Conservation (phyloP, 2,888 invertebrate genomes). For the Chrysodeixis includens region DNA sequence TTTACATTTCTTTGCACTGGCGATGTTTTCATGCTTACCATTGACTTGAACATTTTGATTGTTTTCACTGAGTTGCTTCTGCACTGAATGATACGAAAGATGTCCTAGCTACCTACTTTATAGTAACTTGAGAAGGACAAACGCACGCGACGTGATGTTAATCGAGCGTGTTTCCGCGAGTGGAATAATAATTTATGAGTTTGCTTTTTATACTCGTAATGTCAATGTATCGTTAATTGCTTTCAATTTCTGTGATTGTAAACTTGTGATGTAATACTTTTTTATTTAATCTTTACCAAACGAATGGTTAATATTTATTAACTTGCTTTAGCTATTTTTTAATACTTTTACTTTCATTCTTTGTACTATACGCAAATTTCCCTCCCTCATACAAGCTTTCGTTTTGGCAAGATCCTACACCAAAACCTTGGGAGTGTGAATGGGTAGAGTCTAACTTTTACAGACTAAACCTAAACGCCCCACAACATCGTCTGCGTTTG, state of each 20-base stretch:
- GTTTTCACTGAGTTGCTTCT: slow-evolving; percentile 60
- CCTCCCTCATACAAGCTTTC: no score
- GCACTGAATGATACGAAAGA: slow-evolving; percentile 68
- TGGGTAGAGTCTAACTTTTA: no score
- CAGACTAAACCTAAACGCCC: no score
- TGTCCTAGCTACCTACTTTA: slow-evolving; percentile 59
- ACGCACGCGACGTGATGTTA: slow-evolving; percentile 56
- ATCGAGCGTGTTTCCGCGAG: slow-evolving; percentile 34
- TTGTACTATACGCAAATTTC: no score
- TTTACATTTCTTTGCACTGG: neutral
- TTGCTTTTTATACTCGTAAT: slow-evolving; percentile 16
- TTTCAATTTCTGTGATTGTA: neutral
- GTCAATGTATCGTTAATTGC: slow-evolving; percentile 14
- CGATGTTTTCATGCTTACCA: slow-evolving; percentile 68
- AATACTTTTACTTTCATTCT: no score
- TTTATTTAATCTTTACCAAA: no score
- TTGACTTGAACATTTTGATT: slow-evolving; percentile 79
- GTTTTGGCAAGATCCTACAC: no score
- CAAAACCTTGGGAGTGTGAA: no score
- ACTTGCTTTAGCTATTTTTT: no score
- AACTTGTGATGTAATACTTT: no score
- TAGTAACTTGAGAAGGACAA: slow-evolving; percentile 73
- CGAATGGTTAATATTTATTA: no score
- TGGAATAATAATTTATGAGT: slow-evolving; percentile 61
- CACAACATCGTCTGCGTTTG: no score